phyloP scores from a whole-genome alignment of 1,140 invertebrate species.

The Cepaea nemoralis region DNA sequence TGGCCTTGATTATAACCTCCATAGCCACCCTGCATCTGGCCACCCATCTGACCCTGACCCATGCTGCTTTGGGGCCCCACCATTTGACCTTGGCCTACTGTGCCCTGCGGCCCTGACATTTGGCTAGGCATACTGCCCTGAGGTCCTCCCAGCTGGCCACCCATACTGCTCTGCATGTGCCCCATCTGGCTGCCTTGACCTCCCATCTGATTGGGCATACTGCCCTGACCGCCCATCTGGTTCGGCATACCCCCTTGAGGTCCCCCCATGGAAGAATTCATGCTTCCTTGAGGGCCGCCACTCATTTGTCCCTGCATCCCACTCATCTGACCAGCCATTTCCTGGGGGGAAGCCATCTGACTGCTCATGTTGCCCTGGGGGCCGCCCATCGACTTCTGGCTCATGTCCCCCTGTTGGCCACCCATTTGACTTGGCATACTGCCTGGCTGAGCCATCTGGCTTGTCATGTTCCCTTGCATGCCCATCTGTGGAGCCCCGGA shows the following conservation, averaged over 20 bases:
- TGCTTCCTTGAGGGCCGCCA: constrained; percentile 15
- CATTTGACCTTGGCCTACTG: constrained; percentile 9
- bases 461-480: background rate
- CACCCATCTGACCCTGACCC: constrained; percentile 12
- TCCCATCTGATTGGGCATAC: constrained; percentile 35
- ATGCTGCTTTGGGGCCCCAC: background rate
- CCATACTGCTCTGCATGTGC: background rate
- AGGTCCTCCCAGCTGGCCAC: constrained; percentile 15
- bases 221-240: constrained; percentile 22
- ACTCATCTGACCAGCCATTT: constrained; percentile 37
- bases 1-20: constrained; percentile 34
- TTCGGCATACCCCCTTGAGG: constrained; percentile 2
- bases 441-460: background rate
- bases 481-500: constrained; percentile 1
- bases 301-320: constrained; percentile 20
- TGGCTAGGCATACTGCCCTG: constrained; percentile 37
- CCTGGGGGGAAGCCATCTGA: constrained; percentile 14
- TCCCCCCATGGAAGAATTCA: constrained; percentile 13
- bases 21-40: constrained; percentile 38
- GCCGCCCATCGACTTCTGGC: constrained; percentile 19
- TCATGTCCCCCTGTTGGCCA: constrained; percentile 1
- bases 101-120: constrained; percentile 27
- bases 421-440: constrained; percentile 27
- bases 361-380: constrained; percentile 18
- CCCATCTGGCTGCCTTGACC: constrained; percentile 33